Percentiles rank a stretch among this genome's conserved stretches.
Evolutionary conservation across 2,797 vertebrate genomes (phyloP).

Genomic region (Mus spretus): DNA sequence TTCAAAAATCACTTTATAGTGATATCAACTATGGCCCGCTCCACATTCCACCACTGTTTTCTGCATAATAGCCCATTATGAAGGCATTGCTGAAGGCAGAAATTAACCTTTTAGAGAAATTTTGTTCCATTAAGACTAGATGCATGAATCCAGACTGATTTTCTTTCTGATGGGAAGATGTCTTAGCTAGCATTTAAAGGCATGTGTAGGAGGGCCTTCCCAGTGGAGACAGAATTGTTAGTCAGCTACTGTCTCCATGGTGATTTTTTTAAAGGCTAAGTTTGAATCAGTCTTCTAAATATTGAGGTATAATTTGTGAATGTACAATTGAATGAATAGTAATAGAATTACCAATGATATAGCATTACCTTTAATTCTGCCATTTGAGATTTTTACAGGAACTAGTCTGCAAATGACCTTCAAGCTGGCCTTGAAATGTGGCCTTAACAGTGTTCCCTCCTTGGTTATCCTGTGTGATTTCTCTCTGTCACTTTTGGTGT

Average conservation of each 20-base stretch:
- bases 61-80: constrained; percentile 44
- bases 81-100: constrained; percentile 65
- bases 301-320: constrained; percentile 63
- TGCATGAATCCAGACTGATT: constrained; percentile 66
- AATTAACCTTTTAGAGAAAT: constrained; percentile 75
- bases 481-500: background rate
- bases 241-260: constrained; percentile 66
- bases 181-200: constrained; percentile 55
- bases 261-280: constrained; percentile 67
- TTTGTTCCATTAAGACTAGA: constrained; percentile 62
- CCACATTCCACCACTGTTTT: background rate
- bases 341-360: constrained; percentile 45
- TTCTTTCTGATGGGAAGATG: constrained; percentile 62
- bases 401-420: background rate
- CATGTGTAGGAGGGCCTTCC: constrained; percentile 27
- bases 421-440: background rate
- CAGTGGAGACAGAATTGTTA: constrained; percentile 43
- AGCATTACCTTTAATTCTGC: constrained; percentile 47
- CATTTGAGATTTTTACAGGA: background rate
- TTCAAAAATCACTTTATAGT: constrained; percentile 22
- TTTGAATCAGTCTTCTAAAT: constrained; percentile 70
- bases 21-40: background rate
- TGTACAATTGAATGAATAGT: constrained; percentile 42
- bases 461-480: background rate
- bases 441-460: background rate